These are phyloP conservation scores for Carabus problematicus DNA, from an alignment of 2,888 invertebrate species.

Conservation along the genomic window DNA sequence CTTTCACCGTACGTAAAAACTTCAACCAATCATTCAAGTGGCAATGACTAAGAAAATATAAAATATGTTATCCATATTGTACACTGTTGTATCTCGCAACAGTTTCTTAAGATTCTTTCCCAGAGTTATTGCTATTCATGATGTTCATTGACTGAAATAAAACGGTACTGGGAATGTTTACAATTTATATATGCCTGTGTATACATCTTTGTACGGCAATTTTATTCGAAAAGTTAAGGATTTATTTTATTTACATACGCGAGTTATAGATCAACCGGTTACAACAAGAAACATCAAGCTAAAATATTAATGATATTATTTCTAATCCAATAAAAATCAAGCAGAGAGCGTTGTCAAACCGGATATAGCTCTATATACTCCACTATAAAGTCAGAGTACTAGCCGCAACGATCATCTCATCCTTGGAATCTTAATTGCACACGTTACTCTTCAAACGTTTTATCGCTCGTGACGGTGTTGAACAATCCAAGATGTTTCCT, in stretches of 20 bases:
- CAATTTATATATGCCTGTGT: constrained; percentile 36
- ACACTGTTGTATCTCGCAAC: constrained; percentile 37
- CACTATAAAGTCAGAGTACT: too few species aligned
- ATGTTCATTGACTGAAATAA: constrained; percentile 39
- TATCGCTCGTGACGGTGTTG: too few species aligned
- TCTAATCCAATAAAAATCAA: too few species aligned
- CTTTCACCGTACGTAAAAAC: constrained; percentile 11
- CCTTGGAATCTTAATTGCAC: too few species aligned
- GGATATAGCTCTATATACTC: too few species aligned
- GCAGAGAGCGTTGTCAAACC: too few species aligned
- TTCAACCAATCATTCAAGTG: constrained; percentile 36
- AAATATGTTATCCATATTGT: constrained; percentile 40
- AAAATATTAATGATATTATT: not conserved
- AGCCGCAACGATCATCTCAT: too few species aligned
- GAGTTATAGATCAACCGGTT: not conserved
- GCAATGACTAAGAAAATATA: constrained; percentile 34
- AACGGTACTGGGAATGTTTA: constrained; percentile 40
- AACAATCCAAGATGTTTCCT: too few species aligned
- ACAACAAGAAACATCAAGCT: not conserved
- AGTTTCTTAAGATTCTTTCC: constrained; percentile 29
- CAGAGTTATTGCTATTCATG: constrained; percentile 18
- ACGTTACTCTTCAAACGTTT: too few species aligned
- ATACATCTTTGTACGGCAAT: constrained; percentile 4
- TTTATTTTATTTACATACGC: constrained; percentile 33
- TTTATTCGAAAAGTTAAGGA: constrained; percentile 21